Evolutionary conservation across 2,113 vertebrate genomes (phyloP), one percentile per base, ranked within the genome.

Genomic region (Beaufortia kweichowensis): DNA sequence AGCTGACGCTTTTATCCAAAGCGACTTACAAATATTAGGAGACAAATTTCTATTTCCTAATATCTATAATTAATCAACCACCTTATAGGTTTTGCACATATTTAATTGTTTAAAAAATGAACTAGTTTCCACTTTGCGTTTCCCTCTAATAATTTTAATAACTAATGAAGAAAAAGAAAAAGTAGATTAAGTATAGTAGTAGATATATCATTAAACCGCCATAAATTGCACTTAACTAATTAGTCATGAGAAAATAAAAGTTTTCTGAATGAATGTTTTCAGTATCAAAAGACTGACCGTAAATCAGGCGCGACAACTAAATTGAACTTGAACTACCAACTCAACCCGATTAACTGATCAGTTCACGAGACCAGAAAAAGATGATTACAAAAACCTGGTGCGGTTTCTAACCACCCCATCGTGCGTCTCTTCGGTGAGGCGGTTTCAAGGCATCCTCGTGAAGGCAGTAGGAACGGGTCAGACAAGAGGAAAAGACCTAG

Each of bases 361-460:
- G 71, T 46, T 39, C 72, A 74, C 67, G 29, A 50, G 55, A 78
- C 17, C 17, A 59, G 66, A 80, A 29, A 71, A 75, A 87, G 83
- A 88, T 89, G 86, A 87, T 90, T 79, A 78, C 82, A 85, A 78
- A 85, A 87, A 79, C 19, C 70, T 3, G 31, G 75, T 59, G 14
- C 87, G 73, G 91, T 92, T 91, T 92, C 90, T 89, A 92, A 85
- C 39, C 80, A 64, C 91, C 90, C 88, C 26, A 43, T 48, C 48
- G 72, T 59, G 31, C 70, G 48, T 56, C 33, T 26, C 67, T 21
- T 17, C 71, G 1, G 24, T 4, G 57, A 10, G 64, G 17, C 86
- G 75, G 91, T 91, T 92, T 91, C 89, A 90, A 90, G 90, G 88
- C 85, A 60, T 71, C 82, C 55, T 43, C n/a, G n/a, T 21, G 39